Percentiles rank a stretch among this genome's conserved stretches.
phyloP scores from a whole-genome alignment of 1,140 invertebrate genomes.

The Sitophilus oryzae region DNA sequence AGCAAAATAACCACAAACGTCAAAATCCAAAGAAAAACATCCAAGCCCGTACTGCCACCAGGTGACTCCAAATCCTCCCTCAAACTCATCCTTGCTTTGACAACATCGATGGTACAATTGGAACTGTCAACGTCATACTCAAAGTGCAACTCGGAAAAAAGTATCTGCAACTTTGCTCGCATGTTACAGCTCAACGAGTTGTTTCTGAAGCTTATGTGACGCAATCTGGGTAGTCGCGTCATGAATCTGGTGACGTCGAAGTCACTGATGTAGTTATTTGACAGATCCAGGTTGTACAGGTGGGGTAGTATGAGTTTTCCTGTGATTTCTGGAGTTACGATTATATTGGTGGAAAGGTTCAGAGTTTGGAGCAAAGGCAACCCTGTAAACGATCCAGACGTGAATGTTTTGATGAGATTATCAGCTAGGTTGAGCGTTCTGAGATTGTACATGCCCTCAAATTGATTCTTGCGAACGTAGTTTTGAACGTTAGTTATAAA shows the following conservation, averaged over 20 bases:
- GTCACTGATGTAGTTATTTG: constrained; percentile 32
- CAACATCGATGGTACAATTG: neutral
- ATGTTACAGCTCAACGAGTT: constrained; percentile 11
- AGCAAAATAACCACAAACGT: neutral
- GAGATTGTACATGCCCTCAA: constrained; percentile 27
- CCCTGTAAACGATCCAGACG: constrained; percentile 29
- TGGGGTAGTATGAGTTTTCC: constrained; percentile 30
- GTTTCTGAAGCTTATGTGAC: constrained; percentile 22
- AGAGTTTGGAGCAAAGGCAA: constrained; percentile 31
- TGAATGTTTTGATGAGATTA: constrained; percentile 27
- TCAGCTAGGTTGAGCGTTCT: constrained; percentile 27
- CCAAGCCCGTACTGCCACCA: neutral
- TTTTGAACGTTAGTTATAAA: constrained; percentile 30
- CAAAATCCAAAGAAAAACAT: neutral
- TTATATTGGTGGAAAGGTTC: constrained; percentile 34
- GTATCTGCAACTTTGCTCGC: neutral
- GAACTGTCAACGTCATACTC: neutral
- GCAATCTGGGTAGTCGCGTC: constrained; percentile 27
- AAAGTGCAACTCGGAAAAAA: constrained; percentile 3
- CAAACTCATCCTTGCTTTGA: neutral
- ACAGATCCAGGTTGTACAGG: constrained; percentile 36
- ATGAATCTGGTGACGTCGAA: constrained; percentile 35
- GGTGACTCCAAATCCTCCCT: neutral
- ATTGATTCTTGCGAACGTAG: constrained; percentile 20
- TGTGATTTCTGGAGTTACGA: constrained; percentile 26